Conservation (phyloP, 1,140 invertebrate genomes). For the Caenorhabditis remanei region DNA sequence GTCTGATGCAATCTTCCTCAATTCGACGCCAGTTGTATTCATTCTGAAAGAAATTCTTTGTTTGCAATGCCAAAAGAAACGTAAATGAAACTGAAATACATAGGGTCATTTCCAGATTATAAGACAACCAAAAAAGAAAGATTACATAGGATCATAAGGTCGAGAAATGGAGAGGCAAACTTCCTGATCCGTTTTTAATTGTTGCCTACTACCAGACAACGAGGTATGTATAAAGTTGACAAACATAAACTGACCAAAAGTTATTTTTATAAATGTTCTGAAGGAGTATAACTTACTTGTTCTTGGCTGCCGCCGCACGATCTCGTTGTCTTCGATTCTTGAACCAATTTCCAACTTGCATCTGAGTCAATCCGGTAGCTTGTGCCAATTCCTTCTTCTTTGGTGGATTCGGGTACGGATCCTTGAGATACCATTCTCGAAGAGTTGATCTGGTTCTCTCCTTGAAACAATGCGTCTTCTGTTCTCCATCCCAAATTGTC, state of each 20-base stretch:
- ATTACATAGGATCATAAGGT: constrained; percentile 52
- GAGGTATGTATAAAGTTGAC: background rate
- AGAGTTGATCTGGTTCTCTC: constrained; percentile 93
- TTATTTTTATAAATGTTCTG: background rate
- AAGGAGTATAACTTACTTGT: constrained; percentile 82
- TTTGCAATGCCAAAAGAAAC: background rate
- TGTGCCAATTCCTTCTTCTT: constrained; percentile 97
- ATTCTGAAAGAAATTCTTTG: constrained; percentile 41
- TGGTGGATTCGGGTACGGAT: constrained; percentile 98
- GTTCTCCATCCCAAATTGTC: constrained; percentile 98
- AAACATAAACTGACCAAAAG: background rate
- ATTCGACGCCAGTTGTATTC: constrained; percentile 63
- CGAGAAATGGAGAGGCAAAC: constrained; percentile 25
- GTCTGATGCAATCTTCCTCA: constrained; percentile 48
- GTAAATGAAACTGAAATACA: constrained; percentile 42
- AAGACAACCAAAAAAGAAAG: background rate
- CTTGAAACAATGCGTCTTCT: constrained; percentile 99
- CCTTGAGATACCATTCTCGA: constrained; percentile 97
- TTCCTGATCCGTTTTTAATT: constrained; percentile 37
- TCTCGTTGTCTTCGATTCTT: constrained; percentile 98
- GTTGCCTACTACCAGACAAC: constrained; percentile 22
- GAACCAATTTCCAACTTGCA: constrained; percentile 99
- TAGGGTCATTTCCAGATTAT: constrained; percentile 37
- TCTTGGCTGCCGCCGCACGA: constrained; percentile 97
- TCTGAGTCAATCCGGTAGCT: constrained; percentile 96